Base-by-base conservation (phyloP, 2,888 invertebrate species). In the Diaperis boleti region DNA sequence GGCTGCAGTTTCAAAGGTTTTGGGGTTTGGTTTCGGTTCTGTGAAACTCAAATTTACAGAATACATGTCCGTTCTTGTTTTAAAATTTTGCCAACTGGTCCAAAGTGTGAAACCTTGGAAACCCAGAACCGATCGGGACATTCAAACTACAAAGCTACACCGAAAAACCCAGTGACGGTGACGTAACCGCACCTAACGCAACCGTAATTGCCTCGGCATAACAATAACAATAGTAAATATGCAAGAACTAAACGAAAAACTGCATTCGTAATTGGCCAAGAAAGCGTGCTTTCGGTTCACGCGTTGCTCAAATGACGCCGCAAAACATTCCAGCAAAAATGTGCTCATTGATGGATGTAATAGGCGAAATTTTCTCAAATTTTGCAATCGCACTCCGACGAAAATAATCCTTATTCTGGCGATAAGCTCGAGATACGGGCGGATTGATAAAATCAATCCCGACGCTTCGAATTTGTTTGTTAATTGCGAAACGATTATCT, bases 241-340 rank as follows among this genome's bases (percentile, higher is more conserved):
- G 26, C 26, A 26, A 26, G 26, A 26, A 26, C 26, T 26, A 26
- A 26, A 26, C 6, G 26, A 26, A 26, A 26, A 26, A 54, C 10
- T 54, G 41, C 54, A 42, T 10, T 31, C n/a, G 26, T 26, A 8
- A n/a, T 26, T 26, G 26, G 8, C 26, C 26, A 26, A 26, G 26
- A 26, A 26, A 26, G 26, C 26, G 26, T 26, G n/a, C 26, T 26
- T 26, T 26, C 26, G 26, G 26, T 26, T 26, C 26, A 26, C 26
- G 26, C 11, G n/a, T 42, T 42, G 10, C 22, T 18, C 5, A 42
- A 42, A 35, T 35, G 11, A 14, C 14, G 35, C 33, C 33, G 11
- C 33, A 39, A 39, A 39, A 17, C 39, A 39, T 18, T 18, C n/a
- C 15, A 35, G n/a, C 14, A 39, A 39, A 39, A 39, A 39, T 39